These are phyloP conservation scores for Andrena trimmerana DNA, from an alignment of 2,888 invertebrate species.

Conservation along the genomic window DNA sequence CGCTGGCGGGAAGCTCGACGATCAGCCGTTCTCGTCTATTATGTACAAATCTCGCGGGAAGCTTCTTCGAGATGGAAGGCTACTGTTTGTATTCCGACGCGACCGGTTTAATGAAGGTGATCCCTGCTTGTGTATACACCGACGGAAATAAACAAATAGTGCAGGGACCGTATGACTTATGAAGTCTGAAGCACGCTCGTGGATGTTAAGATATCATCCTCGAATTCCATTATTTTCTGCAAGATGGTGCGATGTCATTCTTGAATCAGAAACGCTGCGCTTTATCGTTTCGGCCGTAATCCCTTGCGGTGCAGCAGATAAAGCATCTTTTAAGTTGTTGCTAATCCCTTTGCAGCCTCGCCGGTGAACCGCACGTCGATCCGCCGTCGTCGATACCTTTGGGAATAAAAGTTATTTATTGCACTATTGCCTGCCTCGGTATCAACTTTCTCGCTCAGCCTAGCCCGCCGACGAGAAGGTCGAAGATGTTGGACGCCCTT, in stretches of 20 bases:
- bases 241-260: not conserved
- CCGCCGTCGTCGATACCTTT: not conserved
- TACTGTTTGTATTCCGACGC: not conserved
- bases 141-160: not conserved
- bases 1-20: not conserved
- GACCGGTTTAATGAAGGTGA: conserved; percentile 15
- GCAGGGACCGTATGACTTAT: not conserved
- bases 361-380: not conserved
- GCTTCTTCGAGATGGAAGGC: not conserved
- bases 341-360: conserved; percentile 4
- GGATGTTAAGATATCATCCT: not conserved
- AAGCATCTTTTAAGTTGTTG: conserved; percentile 15
- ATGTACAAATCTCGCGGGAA: not conserved
- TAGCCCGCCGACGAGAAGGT: not conserved
- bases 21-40: not conserved
- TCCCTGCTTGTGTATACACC: not conserved
- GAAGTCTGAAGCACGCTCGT: not conserved
- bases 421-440: not conserved
- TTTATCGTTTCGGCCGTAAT: conserved; percentile 16
- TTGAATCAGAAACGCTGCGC: not conserved
- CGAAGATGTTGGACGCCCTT: not conserved
- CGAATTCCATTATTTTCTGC: too few species aligned
- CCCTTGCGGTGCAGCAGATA: not conserved
- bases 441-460: conserved; percentile 11
- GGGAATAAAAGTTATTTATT: conserved; percentile 4